These are phyloP conservation scores for Potamarius usumacintae DNA, from an alignment of 2,113 vertebrate species.

Conservation along the genomic window DNA sequence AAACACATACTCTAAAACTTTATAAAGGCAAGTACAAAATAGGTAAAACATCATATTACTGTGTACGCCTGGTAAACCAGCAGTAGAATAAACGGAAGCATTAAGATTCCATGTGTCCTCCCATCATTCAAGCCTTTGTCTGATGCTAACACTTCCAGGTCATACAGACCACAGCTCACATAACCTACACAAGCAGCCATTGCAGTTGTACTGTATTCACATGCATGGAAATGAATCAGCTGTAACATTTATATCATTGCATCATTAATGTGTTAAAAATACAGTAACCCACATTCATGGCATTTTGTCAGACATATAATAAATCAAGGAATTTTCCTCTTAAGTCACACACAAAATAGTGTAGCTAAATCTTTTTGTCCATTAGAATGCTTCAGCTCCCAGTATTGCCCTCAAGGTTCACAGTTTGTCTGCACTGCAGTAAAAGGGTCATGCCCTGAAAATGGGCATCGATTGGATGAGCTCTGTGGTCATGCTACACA, in stretches of 20 bases:
- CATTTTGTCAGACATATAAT: not conserved
- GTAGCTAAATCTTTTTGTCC: slow-evolving; percentile 15
- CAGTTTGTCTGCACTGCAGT: slow-evolving; percentile 42
- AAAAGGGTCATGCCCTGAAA: slow-evolving; percentile 56
- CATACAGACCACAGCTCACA: too few species aligned
- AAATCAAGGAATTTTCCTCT: not conserved
- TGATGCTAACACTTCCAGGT: too few species aligned
- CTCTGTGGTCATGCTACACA: slow-evolving; percentile 44
- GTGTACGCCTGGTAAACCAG: too few species aligned
- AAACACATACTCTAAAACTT: too few species aligned
- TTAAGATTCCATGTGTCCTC: too few species aligned
- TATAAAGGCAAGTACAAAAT: too few species aligned
- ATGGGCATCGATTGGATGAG: slow-evolving; percentile 53
- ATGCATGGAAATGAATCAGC: not conserved
- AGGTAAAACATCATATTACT: too few species aligned
- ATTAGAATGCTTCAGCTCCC: slow-evolving; percentile 29
- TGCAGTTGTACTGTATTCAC: not conserved
- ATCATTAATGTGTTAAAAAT: not conserved
- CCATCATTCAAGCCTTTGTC: too few species aligned
- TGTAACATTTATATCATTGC: not conserved
- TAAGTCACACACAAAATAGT: not conserved
- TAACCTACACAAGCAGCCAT: not conserved
- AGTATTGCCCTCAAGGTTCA: slow-evolving; percentile 36
- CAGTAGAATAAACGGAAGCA: too few species aligned
- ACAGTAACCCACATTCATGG: not conserved